These are phyloP conservation scores for Parasteatoda lunata DNA, from an alignment of 2,888 invertebrate species.

Conservation along the genomic window DNA sequence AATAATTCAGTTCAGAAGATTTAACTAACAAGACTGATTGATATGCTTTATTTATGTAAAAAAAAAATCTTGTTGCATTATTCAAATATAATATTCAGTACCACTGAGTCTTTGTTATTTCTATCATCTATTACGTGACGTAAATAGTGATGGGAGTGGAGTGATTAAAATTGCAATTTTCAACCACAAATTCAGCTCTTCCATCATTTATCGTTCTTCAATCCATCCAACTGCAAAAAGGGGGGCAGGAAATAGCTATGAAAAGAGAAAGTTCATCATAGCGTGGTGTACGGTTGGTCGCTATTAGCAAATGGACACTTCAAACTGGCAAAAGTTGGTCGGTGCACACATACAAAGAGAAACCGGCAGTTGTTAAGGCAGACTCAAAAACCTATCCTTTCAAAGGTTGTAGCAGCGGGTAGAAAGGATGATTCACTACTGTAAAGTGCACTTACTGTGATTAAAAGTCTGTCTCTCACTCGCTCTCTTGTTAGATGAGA, in stretches of 20 bases:
- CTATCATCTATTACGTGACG: no score
- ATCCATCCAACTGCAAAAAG: background rate
- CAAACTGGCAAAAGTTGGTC: constrained; percentile 14
- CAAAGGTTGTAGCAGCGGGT: background rate
- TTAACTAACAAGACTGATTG: no score
- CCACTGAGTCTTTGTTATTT: no score
- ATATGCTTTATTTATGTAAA: no score
- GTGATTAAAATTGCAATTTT: constrained; percentile 48
- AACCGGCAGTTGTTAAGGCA: constrained; percentile 11
- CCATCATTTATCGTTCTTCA: constrained; percentile 5
- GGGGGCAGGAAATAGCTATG: background rate
- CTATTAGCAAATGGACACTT: constrained; percentile 58
- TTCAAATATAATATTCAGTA: no score
- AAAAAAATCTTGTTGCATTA: no score
- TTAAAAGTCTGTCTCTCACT: constrained; percentile 40
- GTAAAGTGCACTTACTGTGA: constrained; percentile 57
- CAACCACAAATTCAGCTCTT: constrained; percentile 27
- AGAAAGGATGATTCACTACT: constrained; percentile 39
- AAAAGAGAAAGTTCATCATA: constrained; percentile 20
- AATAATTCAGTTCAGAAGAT: no score
- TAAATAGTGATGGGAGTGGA: no score
- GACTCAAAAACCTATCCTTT: constrained; percentile 58
- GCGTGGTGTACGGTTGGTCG: constrained; percentile 9
- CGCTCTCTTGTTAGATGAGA: background rate
- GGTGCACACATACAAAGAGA: constrained; percentile 43